These are phyloP conservation scores for Petroica traversi DNA, from an alignment of 2,113 vertebrate genomes.

Conservation along the genomic window DNA sequence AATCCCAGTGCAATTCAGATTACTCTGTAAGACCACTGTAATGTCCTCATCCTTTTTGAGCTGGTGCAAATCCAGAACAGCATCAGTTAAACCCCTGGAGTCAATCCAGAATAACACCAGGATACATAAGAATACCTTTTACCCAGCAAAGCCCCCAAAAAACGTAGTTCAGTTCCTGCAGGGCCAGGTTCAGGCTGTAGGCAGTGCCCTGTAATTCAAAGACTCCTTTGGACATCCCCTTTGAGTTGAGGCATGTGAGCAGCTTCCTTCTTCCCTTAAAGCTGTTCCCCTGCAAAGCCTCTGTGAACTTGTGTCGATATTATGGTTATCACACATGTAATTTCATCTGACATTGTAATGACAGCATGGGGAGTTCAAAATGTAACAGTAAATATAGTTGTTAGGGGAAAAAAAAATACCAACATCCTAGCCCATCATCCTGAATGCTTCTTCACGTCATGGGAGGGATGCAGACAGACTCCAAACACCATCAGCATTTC, in stretches of 20 bases:
- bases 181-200: background rate
- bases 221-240: conserved; percentile 4
- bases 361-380: conserved; percentile 37
- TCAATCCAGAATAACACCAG: background rate
- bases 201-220: background rate
- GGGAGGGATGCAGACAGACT: conserved; percentile 11
- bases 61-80: background rate
- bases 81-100: background rate
- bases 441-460: conserved; percentile 3
- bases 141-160: background rate
- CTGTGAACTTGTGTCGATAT: background rate
- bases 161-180: background rate
- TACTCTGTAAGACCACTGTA: background rate
- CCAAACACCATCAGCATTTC: conserved; percentile 52
- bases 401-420: background rate
- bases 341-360: conserved; percentile 51
- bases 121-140: background rate
- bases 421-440: background rate
- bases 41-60: background rate
- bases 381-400: conserved; percentile 30
- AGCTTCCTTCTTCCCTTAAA: background rate
- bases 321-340: conserved; percentile 9
- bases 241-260: background rate
- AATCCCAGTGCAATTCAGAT: background rate
- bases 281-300: conserved; percentile 8